Evolutionary conservation across 2,797 vertebrate genomes (phyloP).

Genomic region (Sebastes diploproa): DNA sequence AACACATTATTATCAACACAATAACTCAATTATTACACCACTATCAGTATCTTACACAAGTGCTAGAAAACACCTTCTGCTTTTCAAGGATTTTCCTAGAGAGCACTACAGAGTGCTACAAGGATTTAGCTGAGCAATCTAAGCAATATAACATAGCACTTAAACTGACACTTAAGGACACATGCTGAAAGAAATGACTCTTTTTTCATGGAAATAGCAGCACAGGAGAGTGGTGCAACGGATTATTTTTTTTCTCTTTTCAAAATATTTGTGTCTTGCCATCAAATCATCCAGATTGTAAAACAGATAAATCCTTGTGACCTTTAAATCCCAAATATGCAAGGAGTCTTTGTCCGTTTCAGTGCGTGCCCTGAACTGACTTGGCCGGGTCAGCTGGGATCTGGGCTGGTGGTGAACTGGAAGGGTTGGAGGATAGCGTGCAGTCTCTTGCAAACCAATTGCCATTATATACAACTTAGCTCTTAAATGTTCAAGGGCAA

Average conservation of each 20-base stretch:
- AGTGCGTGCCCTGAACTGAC: background rate
- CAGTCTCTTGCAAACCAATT: constrained; percentile 23
- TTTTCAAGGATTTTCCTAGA: background rate
- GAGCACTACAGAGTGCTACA: background rate
- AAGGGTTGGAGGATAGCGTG: background rate
- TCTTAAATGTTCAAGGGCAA: background rate
- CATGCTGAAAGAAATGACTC: background rate
- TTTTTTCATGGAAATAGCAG: background rate
- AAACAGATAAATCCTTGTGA: constrained; percentile 51
- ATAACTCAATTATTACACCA: background rate
- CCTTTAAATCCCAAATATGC: constrained; percentile 62
- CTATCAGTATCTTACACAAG: background rate
- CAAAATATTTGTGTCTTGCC: constrained; percentile 49
- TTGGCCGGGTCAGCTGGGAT: background rate
- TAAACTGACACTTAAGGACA: background rate
- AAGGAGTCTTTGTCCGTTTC: constrained; percentile 47
- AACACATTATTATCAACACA: background rate
- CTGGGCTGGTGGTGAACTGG: background rate
- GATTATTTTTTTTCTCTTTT: background rate
- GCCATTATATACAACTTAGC: constrained; percentile 1
- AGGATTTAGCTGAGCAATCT: background rate
- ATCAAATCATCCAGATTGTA: constrained; percentile 64
- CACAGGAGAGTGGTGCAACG: background rate
- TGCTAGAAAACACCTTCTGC: background rate
- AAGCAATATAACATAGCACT: background rate